Evolutionary conservation across 2,797 vertebrate species (phyloP).

Genomic region (Yasuhikotakia modesta): DNA sequence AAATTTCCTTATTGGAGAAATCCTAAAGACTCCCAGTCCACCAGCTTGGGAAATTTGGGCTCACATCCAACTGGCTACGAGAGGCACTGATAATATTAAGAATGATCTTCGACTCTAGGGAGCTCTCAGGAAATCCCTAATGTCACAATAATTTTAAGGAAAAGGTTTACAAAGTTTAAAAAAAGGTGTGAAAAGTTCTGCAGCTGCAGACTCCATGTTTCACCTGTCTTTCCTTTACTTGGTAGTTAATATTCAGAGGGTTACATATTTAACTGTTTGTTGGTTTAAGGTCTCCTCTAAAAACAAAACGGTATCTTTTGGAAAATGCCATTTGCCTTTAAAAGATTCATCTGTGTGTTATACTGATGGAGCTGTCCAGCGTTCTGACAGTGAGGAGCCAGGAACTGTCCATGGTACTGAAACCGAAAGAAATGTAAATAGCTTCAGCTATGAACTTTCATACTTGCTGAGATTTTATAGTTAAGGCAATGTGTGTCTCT

Average conservation of each 20-base stretch:
- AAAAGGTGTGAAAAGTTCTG: no score
- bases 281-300: no score
- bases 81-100: background rate
- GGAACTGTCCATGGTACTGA: background rate
- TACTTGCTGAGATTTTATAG: background rate
- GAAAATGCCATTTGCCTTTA: no score
- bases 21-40: background rate
- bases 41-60: background rate
- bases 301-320: no score
- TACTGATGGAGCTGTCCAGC: no score
- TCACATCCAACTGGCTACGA: background rate
- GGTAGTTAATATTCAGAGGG: no score
- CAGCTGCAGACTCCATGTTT: no score
- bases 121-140: slow-evolving; percentile 3
- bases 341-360: no score
- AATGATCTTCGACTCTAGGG: background rate
- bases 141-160: background rate
- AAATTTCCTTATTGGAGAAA: slow-evolving; percentile 4
- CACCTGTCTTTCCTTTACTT: no score
- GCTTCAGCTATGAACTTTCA: background rate
- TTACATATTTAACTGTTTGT: no score
- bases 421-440: background rate
- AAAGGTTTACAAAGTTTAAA: background rate
- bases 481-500: background rate
- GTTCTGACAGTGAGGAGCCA: no score